Conservation (phyloP, 1,140 invertebrate genomes). For the Eubasilissa regina region DNA sequence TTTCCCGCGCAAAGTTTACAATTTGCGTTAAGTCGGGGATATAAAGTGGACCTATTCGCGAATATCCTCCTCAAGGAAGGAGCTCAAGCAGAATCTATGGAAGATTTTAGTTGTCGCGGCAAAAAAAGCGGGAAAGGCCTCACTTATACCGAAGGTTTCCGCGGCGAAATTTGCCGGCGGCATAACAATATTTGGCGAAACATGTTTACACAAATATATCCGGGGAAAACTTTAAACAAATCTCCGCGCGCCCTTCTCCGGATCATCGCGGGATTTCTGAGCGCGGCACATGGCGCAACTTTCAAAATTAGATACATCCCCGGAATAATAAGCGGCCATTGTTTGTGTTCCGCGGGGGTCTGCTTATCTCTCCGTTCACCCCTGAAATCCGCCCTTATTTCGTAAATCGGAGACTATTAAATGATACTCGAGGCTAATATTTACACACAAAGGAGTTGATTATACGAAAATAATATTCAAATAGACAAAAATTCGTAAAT, state of each 20-base stretch:
- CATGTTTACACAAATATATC: constrained; percentile 20
- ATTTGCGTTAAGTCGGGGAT: constrained; percentile 24
- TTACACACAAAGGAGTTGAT: too few relatives aligned
- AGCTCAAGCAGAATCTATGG: constrained; percentile 24
- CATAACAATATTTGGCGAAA: constrained; percentile 38
- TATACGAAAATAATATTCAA: too few relatives aligned
- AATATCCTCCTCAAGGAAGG: not conserved
- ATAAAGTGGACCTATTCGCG: constrained; percentile 8
- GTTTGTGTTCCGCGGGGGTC: constrained; percentile 23
- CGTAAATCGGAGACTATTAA: too few relatives aligned
- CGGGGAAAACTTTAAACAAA: constrained; percentile 45
- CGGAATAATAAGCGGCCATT: constrained; percentile 46
- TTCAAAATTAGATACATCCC: constrained; percentile 54
- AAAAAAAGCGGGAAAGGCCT: constrained; percentile 19
- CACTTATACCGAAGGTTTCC: not conserved
- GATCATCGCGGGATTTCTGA: constrained; percentile 25
- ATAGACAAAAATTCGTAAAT: too few relatives aligned
- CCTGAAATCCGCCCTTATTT: constrained; percentile 16
- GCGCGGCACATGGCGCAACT: constrained; percentile 43
- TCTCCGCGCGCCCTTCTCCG: constrained; percentile 12
- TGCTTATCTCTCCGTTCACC: constrained; percentile 33
- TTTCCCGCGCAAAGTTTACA: constrained; percentile 15
- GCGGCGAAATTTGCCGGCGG: not conserved
- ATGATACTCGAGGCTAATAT: too few relatives aligned
- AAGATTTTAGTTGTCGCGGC: not conserved